A percentile compares a stretch with the other conserved stretches of the same genome.
phyloP scores from a whole-genome alignment of 2,888 invertebrate genomes.

The Leptura quadrifasciata region DNA sequence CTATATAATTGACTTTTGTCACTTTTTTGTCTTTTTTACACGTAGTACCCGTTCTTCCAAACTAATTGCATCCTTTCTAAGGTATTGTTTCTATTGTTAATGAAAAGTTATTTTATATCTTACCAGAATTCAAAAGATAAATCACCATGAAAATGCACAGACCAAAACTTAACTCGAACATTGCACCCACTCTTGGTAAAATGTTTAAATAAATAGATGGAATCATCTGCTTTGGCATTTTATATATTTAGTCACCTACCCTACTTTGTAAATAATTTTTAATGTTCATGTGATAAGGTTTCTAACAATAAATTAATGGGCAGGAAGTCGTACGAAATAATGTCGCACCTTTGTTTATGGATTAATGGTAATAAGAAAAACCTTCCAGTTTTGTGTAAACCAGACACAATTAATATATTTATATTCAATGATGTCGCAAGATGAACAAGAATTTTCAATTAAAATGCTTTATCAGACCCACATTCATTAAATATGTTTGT shows the following conservation, averaged over 20 bases:
- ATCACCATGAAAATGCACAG: background rate
- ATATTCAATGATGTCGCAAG: too few species aligned
- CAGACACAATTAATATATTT: too few species aligned
- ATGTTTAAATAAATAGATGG: background rate
- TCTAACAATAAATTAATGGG: background rate
- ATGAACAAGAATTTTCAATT: too few species aligned
- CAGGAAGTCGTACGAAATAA: conserved; percentile 5
- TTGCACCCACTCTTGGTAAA: background rate
- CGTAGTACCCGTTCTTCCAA: too few species aligned
- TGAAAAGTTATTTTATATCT: background rate
- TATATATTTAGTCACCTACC: background rate
- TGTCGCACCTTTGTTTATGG: background rate
- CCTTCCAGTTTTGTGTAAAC: too few species aligned
- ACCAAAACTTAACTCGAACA: background rate
- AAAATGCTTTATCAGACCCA: too few species aligned
- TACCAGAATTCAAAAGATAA: background rate
- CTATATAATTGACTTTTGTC: too few species aligned
- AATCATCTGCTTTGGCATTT: background rate
- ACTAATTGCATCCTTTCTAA: too few species aligned
- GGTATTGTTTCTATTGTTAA: too few species aligned
- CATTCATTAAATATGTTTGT: too few species aligned
- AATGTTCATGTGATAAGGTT: conserved; percentile 7
- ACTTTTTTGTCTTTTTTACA: too few species aligned
- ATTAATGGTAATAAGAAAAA: conserved; percentile 1
- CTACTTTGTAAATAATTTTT: conserved; percentile 11